Conservation (phyloP, 1,140 invertebrate genomes). For the Eumaeus atala region DNA sequence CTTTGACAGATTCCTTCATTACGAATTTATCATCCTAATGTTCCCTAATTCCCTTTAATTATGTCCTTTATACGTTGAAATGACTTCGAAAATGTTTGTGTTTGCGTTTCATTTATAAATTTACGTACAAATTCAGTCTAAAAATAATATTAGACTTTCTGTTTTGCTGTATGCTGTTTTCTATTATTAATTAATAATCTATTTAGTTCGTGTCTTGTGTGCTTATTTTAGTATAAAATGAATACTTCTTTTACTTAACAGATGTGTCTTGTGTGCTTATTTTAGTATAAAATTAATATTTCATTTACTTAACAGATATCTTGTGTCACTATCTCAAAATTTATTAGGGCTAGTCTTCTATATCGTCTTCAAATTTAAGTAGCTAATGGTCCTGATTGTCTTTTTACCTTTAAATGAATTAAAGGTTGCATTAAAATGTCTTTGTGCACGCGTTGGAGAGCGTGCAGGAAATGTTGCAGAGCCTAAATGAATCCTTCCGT, state of each 20-base stretch:
- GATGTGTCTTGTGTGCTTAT: neutral
- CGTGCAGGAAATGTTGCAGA: too few relatives aligned
- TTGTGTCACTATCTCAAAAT: too few relatives aligned
- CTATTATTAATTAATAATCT: neutral
- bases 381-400: too few relatives aligned
- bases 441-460: too few relatives aligned
- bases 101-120: neutral
- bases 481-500: too few relatives aligned
- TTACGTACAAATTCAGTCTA: neutral
- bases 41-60: constrained; percentile 15
- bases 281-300: neutral
- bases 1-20: constrained; percentile 25
- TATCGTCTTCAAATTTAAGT: too few relatives aligned
- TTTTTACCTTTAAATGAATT: too few relatives aligned
- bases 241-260: too few relatives aligned
- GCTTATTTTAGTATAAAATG: neutral
- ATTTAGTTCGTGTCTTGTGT: neutral
- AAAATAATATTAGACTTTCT: neutral
- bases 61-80: constrained; percentile 4
- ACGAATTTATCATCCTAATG: constrained; percentile 15
- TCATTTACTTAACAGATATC: too few relatives aligned
- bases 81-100: neutral
- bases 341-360: too few relatives aligned
- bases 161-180: neutral
- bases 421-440: too few relatives aligned